Evolutionary conservation across 2,888 invertebrate species (phyloP).

Genomic region (Aleiodes testaceus): DNA sequence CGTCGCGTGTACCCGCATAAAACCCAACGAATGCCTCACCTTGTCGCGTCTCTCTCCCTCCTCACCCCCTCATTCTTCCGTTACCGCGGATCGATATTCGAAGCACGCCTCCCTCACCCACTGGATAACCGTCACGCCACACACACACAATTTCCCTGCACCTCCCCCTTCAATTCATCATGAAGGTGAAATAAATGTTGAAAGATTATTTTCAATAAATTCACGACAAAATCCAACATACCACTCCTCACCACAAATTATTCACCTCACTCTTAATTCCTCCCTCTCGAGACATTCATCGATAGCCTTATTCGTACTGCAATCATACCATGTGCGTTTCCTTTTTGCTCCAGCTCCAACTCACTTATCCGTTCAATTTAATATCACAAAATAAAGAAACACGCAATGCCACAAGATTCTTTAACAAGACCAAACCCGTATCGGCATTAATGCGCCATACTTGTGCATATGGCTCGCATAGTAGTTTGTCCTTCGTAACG

Average conservation of each 20-base stretch:
- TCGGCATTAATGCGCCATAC: constrained; percentile 30
- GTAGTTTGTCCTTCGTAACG: constrained; percentile 41
- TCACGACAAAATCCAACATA: no score
- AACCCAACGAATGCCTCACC: constrained; percentile 22
- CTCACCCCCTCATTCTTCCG: background rate
- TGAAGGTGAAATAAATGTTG: constrained; percentile 29
- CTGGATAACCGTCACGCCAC: constrained; percentile 49
- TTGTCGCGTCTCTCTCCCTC: background rate
- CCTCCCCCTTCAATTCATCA: constrained; percentile 40
- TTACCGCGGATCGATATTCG: constrained; percentile 59
- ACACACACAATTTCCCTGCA: constrained; percentile 37
- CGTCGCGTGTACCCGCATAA: constrained; percentile 26
- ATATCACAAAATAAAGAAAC: background rate
- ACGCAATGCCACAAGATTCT: background rate
- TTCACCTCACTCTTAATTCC: background rate
- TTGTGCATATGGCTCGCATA: constrained; percentile 33
- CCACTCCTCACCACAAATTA: no score
- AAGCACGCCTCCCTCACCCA: constrained; percentile 57
- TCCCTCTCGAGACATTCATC: background rate
- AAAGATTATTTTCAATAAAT: no score
- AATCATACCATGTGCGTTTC: constrained; percentile 10
- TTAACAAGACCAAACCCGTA: constrained; percentile 31
- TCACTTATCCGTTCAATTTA: constrained; percentile 3
- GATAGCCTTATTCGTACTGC: constrained; percentile 11
- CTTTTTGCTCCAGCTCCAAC: background rate